Conservation (phyloP, 1,140 invertebrate genomes). For the Drosophila nikananu region DNA sequence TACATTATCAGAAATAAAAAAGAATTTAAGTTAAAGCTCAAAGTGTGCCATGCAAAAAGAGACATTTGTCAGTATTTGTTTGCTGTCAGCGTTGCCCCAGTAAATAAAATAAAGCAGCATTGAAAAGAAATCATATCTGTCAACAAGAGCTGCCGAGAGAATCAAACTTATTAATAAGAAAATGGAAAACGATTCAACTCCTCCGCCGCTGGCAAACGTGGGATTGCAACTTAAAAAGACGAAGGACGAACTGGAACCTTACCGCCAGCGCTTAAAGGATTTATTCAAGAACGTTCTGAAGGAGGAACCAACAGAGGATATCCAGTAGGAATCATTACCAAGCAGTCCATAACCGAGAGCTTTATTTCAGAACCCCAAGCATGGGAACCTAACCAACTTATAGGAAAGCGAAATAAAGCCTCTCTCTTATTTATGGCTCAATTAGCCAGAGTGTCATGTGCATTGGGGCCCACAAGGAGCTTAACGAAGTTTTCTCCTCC, state of each 20-base stretch:
- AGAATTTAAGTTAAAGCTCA: too few species aligned
- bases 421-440: conserved; percentile 36
- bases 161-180: too few species aligned
- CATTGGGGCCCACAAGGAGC: conserved; percentile 16
- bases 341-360: background rate
- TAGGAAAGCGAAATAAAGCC: conserved; percentile 27
- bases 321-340: background rate
- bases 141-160: background rate
- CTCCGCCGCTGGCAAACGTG: conserved; percentile 35
- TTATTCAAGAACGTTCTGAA: background rate
- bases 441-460: conserved; percentile 48
- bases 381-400: background rate
- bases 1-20: background rate
- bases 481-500: conserved; percentile 1
- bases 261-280: conserved; percentile 11
- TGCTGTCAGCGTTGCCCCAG: background rate
- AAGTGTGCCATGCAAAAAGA: background rate
- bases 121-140: background rate
- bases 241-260: background rate
- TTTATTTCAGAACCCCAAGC: background rate
- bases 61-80: background rate
- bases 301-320: too few species aligned
- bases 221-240: conserved; percentile 39
- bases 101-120: background rate
- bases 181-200: conserved; percentile 22